Evolutionary conservation across 1,140 invertebrate species (phyloP), one percentile per base, ranked within the genome.

Genomic region (Rhizoglyphus robini): DNA sequence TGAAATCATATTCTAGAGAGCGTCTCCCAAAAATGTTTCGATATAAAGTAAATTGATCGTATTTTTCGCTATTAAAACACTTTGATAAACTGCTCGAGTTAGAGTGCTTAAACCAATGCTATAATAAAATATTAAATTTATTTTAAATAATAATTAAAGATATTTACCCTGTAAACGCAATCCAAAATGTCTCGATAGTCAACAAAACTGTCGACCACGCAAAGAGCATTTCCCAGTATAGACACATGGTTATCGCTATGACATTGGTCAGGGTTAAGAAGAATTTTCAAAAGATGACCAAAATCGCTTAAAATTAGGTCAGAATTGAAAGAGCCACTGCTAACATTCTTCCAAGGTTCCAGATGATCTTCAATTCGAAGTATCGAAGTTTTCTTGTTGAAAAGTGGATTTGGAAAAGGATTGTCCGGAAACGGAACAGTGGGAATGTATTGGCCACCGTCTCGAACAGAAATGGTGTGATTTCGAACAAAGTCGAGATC

Each of bases 331-430:
- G 69, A 49, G 69, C 70, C 62, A 91, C 84, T 58, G 87, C 88
- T 94, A 75, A 96, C 95, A 75, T 96, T 91, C 76, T 96, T 96
- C 18, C 68, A 71, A 67, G 31, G 58, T 58, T 68, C 90, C 20
- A 98, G 79, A 18, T 95, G 95, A 80, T 99, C 95, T 80, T 97
- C 92, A 70, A 98, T 97, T 75, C 92, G 96, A 32, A 99, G 77
- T 69, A 97, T 77, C 51, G 90, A 93, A 5, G 91, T 88, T 62
- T 90, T 79, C 76, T 95, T 87, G 29, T 34, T 34, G 27, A 13
- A 2, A 3, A 13, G 8, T 11, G 8, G 8, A 60, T 60, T 3
- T 32, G 15, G 15, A 34, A 23, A 2, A 59, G 15, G n/a, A 31
- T 1, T 18, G 36, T 36, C 27, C 15, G 15, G 15, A 46, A 60